Evolutionary conservation across 1,140 invertebrate species (phyloP), one percentile per base, ranked within the genome.

Genomic region (Drosophila guanche): DNA sequence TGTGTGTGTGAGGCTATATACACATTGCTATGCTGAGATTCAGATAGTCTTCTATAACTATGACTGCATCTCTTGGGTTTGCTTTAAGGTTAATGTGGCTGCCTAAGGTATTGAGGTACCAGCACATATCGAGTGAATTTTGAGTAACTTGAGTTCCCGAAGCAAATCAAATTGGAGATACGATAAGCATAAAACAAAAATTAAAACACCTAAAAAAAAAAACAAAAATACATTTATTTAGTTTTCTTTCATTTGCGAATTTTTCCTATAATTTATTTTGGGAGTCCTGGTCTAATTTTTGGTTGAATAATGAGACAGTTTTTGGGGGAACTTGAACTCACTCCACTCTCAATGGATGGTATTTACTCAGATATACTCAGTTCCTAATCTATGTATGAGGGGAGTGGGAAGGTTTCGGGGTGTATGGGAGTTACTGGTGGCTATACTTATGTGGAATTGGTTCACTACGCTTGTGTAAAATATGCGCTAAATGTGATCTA

Each of bases 401-500:
- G 33, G 10, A 37, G 33, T 12, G 33, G 33, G 33, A 37, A 37
- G 33, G 4, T n/a, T 20, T 25, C 12, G 42, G 25, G 16, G 37
- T 29, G 42, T 33, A 27, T 25, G 33, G 16, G 59, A 20, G 33
- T 51, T 29, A 8, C 25, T 47, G 50, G 51, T 57, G 40, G 16
- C 48, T 66, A 27, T 56, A 56, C 37, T 54, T 58, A 55, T 50
- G 8, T 57, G 53, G 47, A 77, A 59, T 59, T 52, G 66, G 51
- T 78, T 76, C 75, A 57, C 74, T 76, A 63, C 67, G 57, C 66
- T 78, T 40, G 40, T 76, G 55, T 76, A 67, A 60, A 65, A 63
- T 84, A 83, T 73, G 55, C 68, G 56, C 60, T 79, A 74, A 62
- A 79, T 69, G 55, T 72, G 66, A 62, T 72, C 62, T 74, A 66